Base-by-base conservation (phyloP, 2,888 invertebrate species). In the Digitonthophagus gazella region DNA sequence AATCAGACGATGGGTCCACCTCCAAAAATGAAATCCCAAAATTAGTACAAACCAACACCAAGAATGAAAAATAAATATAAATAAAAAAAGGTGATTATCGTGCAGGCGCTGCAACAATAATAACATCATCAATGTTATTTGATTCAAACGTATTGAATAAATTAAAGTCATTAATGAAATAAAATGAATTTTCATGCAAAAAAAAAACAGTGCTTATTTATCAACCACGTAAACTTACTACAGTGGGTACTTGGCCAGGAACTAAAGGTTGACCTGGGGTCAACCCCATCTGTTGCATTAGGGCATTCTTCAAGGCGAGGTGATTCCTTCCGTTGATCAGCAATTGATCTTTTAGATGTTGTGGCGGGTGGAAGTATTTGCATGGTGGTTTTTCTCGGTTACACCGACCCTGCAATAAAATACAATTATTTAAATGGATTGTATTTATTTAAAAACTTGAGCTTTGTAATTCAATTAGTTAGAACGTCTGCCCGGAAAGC, bases 281-380 rank as follows among this genome's bases (percentile, higher is more conserved):
- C 80, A 95, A 89, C 80, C 95, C 95, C 95, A 96, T 94, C 86
- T 96, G 95, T 88, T 96, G 95, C 93, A 96, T 95, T 81, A 96
- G 89, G 79, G 96, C 96, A 88, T 98, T 98, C 88, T 98, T 98
- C 85, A 99, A 88, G 81, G 98, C 98, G 87, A 99, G 90, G 88
- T 99, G 98, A 89, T 99, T 98, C 83, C 98, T 90, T 77, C 99
- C 99, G 88, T 99, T 99, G 89, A 99, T 98, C 85, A 99, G 89
- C 84, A 99, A 89, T 89, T 99, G 98, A 87, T 99, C 99, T 89
- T 98, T 98, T 81, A 99, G 90, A 86, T 99, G 99, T 86, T 98
- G 98, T 78, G 99, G 99, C 78, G 99, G 99, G 87, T 99, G 99
- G 87, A 99, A 97, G 88, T 99, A 99, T 90, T 99, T 99, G 94